Evolutionary conservation across 1,140 invertebrate genomes (phyloP), one percentile per base, ranked within the genome.

Genomic region (Panagrolaimus sp.): DNA sequence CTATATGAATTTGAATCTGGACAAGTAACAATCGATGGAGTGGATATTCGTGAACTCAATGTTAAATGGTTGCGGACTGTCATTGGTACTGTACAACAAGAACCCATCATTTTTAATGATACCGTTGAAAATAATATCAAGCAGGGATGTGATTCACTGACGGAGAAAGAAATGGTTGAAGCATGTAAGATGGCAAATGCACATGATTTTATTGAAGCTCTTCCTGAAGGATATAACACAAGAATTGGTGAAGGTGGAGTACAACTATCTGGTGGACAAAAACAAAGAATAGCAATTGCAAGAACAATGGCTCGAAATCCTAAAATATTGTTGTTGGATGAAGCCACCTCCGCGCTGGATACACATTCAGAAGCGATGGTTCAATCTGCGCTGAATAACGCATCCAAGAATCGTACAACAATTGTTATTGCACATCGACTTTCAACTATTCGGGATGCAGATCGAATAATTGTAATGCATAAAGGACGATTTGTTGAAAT

Each of bases 261-360:
- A 4, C 38, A 69, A 14, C 47, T 74, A 9, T 66, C 63, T 44
- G 73, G 73, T 9, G 74, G 73, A 3, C 73, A 74, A 43, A 72
- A 72, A 43, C 73, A 72, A 25, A 51, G 73, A 13, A 75, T 75
- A 9, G 67, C 63, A 7, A 69, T 69, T 38, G 68, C 64, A 4
- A 23, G 66, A 43, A 62, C 48, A 13, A 38, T 70, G 2, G 66
- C 66, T 7, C 74, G 83, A 80, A 76, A 85, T 73, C 84, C 84
- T 7, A 81, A 83, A 66, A 85, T 86, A 71, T 74, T 86, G 2
- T 66, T 86, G 14, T 69, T 86, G 47, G 85, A 86, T 82, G 85
- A 86, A 78, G 85, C 85, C 14, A 86, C 85, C 63, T 85, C 83
- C 80, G 84, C 84, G n/a, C 72, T 86, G 61, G 85, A 86, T 76